Evolutionary conservation across 1,140 invertebrate species (phyloP), one percentile per base, ranked within the genome.

Genomic region (Zaprionus ornatus): DNA sequence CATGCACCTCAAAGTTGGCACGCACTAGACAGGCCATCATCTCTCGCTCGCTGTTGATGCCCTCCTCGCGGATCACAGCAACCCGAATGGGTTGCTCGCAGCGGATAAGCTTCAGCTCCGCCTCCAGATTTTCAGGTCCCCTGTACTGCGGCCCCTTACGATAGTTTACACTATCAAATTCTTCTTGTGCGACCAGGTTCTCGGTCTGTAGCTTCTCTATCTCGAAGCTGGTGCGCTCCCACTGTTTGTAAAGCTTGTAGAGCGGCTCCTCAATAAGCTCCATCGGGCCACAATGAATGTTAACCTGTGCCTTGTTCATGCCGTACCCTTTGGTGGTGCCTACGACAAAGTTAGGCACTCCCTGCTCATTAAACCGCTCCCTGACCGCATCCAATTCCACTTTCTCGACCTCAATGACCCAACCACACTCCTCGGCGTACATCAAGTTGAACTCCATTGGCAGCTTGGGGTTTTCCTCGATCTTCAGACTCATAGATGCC

Each of bases 211-310:
- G 93, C 71, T 95, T 94, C 92, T 99, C 98, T 45, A 99, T 92
- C 75, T 96, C 95, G 90, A 97, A 99, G 93, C 98, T 99, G 0
- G 98, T 99, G 91, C 98, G 97, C 93, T 99, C 99, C 99, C 98
- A 99, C 75, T 96, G 94, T 82, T 95, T 94, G 91, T 97, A 95
- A 23, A 98, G 92, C 1, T 94, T 88, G 21, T 95, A 91, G 23
- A 99, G 94, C 4, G 93, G 93, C 15, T 95, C 94, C 37, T 95
- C 92, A 1, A 99, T 82, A 1, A 97, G 94, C 23, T 92, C 83
- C 13, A 93, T 82, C 4, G 93, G 94, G 68, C 96, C 95, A 0
- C 95, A 93, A n/a, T 85, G 93, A 19, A 98, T 93, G 29, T 93
- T 81, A 93, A 95, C 94, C 93, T 92, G 77, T 70, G 97, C 95